Conservation (phyloP, 2,888 invertebrate genomes). For the Phengaris alcon region DNA sequence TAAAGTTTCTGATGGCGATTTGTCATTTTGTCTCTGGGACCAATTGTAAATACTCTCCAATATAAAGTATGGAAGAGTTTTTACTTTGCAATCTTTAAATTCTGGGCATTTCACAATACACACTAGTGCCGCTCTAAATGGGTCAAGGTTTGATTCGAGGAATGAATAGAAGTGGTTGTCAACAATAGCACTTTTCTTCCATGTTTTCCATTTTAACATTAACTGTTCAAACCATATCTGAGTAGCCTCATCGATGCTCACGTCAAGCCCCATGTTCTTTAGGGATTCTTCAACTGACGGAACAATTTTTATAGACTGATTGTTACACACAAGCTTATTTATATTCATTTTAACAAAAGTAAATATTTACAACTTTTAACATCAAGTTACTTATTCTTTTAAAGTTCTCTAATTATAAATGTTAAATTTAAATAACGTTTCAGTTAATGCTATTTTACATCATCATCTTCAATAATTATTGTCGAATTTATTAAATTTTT, state of each 20-base stretch:
- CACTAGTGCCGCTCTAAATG: slow-evolving; percentile 79
- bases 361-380: background rate
- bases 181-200: slow-evolving; percentile 79
- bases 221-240: slow-evolving; percentile 66
- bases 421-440: no score
- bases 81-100: slow-evolving; percentile 81
- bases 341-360: slow-evolving; percentile 32
- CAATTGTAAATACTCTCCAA: slow-evolving; percentile 81
- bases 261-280: slow-evolving; percentile 58
- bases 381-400: background rate
- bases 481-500: no score
- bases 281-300: slow-evolving; percentile 70
- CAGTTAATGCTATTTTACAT: no score
- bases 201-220: slow-evolving; percentile 65
- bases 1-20: slow-evolving; percentile 69
- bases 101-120: slow-evolving; percentile 82
- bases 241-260: slow-evolving; percentile 62
- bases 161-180: slow-evolving; percentile 69
- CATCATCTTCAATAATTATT: no score
- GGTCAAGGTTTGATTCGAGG: slow-evolving; percentile 75
- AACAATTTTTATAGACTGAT: slow-evolving; percentile 70
- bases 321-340: slow-evolving; percentile 35
- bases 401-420: no score
- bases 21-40: slow-evolving; percentile 53
- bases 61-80: slow-evolving; percentile 80